A percentile compares a stretch with the other conserved stretches of the same genome.
Conservation (phyloP, 2,797 vertebrate species). For the Hylomyscus alleni region DNA sequence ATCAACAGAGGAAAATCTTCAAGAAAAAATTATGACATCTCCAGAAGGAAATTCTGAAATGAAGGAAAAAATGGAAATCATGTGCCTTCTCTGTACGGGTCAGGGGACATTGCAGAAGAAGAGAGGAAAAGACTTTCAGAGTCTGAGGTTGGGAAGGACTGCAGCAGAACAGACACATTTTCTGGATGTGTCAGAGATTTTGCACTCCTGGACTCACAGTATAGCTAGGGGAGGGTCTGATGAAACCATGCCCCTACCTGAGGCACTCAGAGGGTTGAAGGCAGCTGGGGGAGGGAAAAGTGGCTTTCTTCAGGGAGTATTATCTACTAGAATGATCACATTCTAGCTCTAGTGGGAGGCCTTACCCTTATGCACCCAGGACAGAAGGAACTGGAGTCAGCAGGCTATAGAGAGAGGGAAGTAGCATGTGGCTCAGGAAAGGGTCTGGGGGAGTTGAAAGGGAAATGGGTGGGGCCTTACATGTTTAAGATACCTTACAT, state of each 20-base stretch:
- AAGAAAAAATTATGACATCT: neutral
- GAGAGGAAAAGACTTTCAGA: neutral
- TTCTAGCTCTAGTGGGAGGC: neutral
- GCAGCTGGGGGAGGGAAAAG: too few species aligned
- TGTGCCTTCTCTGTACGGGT: neutral
- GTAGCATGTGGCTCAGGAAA: neutral
- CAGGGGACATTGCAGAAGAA: neutral
- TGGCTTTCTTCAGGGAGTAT: neutral
- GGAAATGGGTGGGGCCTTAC: neutral
- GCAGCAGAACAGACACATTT: neutral
- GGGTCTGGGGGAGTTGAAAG: neutral
- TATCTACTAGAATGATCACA: neutral
- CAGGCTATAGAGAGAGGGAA: neutral
- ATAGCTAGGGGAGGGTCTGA: neutral
- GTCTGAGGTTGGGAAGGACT: neutral
- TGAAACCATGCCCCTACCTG: too few species aligned
- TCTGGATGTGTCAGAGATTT: neutral
- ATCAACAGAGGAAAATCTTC: neutral
- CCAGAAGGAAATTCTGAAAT: slow-evolving; percentile 44
- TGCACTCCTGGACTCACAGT: neutral
- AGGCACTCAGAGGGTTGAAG: neutral
- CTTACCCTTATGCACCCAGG: neutral
- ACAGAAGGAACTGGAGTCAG: neutral
- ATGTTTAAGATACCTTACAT: neutral
- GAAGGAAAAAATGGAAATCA: neutral